These are phyloP conservation scores for Mergus octosetaceus DNA, from an alignment of 2,797 vertebrate genomes.

Conservation along the genomic window DNA sequence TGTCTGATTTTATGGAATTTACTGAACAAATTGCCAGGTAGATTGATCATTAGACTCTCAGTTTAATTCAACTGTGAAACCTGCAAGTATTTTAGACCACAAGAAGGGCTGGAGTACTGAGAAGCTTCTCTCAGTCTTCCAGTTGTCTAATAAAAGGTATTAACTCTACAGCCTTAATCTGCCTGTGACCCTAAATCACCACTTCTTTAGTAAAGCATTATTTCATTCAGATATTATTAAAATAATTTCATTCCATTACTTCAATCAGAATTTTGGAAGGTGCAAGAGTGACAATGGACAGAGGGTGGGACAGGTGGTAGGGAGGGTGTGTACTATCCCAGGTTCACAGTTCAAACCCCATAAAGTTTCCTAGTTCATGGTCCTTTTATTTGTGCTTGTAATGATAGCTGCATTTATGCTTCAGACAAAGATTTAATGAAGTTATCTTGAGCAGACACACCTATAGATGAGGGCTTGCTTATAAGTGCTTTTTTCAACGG, in stretches of 20 bases:
- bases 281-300: background rate
- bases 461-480: background rate
- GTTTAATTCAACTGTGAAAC: background rate
- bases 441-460: background rate
- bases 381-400: background rate
- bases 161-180: background rate
- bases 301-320: background rate
- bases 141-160: background rate
- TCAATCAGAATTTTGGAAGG: background rate
- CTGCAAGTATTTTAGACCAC: background rate
- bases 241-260: background rate
- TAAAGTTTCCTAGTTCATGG: background rate
- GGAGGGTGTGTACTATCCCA: background rate
- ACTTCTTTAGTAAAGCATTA: background rate
- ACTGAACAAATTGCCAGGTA: background rate
- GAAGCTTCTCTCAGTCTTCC: background rate
- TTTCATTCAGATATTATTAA: background rate
- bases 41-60: background rate
- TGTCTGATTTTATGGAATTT: background rate
- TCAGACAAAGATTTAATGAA: background rate
- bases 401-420: background rate
- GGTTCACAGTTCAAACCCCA: background rate
- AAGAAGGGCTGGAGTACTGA: background rate
- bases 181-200: background rate
- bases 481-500: background rate